Base-by-base conservation (phyloP, 2,797 vertebrate genomes). In the Clarias pachynema region DNA sequence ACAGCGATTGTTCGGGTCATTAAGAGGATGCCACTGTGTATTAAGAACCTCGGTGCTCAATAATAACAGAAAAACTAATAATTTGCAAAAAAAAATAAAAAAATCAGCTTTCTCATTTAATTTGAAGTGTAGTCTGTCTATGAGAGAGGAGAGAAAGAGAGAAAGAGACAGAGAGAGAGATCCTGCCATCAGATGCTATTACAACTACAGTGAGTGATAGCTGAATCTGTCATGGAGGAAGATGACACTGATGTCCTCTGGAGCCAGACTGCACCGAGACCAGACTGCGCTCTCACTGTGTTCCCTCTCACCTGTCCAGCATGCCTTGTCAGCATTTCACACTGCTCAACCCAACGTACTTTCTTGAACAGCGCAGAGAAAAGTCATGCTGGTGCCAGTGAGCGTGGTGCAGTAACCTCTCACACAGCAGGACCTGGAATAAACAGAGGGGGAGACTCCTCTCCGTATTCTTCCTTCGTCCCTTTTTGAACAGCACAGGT, bases 1-100 rank as follows among this genome's bases (percentile, higher is more conserved):
- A 97, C 96, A 96, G 95, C 92, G 92, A 97, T 96, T 95, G 95
- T 97, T 96, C 95, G 96, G 97, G 96, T 97, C 96, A 96, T 98
- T 97, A 98, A 96, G 96, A 94, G 95, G 92, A 94, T 95, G 95
- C 95, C 94, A 95, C 93, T 93, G 94, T 94, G 95, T 96, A 96
- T 97, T 97, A 96, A 95, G 95, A 95, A 84, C 85, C 70, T 84
- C 69, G 60, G 83, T 78, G 78, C 89, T 87, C 78, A 85, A 75
- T 77, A 89, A 89, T 84, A 88, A 88, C 86, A 83, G 89, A 63
- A 89, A 88, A 86, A 90, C 88, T 88, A 83, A 90, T 86, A 90
- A 89, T 90, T 49, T 82, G 77, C 29, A 86, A 87, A 69, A 87
- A 89, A 90, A 87, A 86, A 37, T 0, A 12, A 2, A 49, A 2